Percentiles rank a stretch among this genome's conserved stretches.
These are phyloP conservation scores for Arothron firmamentum DNA, from an alignment of 2,113 vertebrate species.

Conservation along the genomic window DNA sequence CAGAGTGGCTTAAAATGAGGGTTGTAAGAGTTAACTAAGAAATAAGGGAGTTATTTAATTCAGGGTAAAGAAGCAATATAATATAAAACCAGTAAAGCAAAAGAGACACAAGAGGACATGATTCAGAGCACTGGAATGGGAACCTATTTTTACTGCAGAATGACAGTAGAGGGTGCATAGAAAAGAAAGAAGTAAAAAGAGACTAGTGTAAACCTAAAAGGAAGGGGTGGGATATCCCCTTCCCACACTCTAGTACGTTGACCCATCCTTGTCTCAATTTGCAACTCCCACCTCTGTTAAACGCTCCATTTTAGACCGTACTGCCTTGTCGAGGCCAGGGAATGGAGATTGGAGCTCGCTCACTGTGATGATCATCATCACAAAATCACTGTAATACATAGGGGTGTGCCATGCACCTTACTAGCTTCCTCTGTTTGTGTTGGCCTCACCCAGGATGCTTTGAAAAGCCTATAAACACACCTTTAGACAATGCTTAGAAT, in stretches of 20 bases:
- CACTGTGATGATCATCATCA: background rate
- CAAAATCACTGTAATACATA: background rate
- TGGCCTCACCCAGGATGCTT: constrained; percentile 46
- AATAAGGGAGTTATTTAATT: constrained; percentile 25
- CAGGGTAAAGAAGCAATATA: background rate
- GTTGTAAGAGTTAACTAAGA: constrained; percentile 27
- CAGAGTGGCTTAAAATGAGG: constrained; percentile 1
- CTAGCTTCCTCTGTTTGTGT: constrained; percentile 69
- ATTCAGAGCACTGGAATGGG: background rate
- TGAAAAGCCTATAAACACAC: constrained; percentile 32
- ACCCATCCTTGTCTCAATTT: constrained; percentile 42
- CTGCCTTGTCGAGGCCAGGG: constrained; percentile 14
- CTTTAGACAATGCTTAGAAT: constrained; percentile 53
- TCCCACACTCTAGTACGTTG: constrained; percentile 55
- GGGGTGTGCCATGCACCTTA: background rate
- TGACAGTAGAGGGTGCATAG: constrained; percentile 6
- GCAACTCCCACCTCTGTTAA: constrained; percentile 36
- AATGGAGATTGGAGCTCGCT: background rate
- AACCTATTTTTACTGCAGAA: constrained; percentile 11
- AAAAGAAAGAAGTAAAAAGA: constrained; percentile 12
- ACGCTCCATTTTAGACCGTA: constrained; percentile 37
- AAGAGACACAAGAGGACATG: background rate
- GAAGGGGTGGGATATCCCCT: constrained; percentile 50
- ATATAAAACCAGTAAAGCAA: constrained; percentile 10
- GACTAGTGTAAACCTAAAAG: background rate